These are phyloP conservation scores for Drosophila setosimentum DNA, from an alignment of 2,888 invertebrate genomes.

Conservation along the genomic window DNA sequence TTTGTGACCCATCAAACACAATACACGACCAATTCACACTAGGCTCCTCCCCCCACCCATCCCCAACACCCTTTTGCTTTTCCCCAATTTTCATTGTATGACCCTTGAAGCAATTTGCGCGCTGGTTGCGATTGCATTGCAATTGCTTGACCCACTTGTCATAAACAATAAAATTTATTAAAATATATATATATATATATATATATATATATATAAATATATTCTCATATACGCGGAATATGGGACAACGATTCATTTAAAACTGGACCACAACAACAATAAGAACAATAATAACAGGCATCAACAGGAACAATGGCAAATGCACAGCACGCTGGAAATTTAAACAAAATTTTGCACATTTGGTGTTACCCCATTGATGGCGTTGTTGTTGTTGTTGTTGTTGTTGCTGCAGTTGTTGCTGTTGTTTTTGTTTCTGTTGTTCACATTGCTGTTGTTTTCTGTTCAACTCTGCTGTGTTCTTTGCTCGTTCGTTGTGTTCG, in stretches of 20 bases:
- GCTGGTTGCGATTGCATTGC: conserved; percentile 60
- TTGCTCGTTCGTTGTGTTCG: conserved; percentile 18
- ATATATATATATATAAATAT: background rate
- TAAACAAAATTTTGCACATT: conserved; percentile 77
- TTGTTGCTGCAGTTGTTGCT: conserved; percentile 23
- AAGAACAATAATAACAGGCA: background rate
- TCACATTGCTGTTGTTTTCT: conserved; percentile 26
- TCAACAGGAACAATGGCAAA: conserved; percentile 41
- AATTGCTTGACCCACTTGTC: conserved; percentile 72
- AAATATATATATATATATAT: conserved; percentile 25
- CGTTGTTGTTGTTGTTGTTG: background rate
- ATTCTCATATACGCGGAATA: conserved; percentile 37
- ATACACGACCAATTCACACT: conserved; percentile 50
- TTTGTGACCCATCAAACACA: conserved; percentile 29
- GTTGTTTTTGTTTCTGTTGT: conserved; percentile 23
- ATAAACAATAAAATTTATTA: conserved; percentile 67
- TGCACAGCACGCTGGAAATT: conserved; percentile 55
- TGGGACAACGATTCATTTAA: conserved; percentile 49
- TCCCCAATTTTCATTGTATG: conserved; percentile 9
- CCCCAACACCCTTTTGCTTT: background rate
- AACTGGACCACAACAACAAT: conserved; percentile 18
- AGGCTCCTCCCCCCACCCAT: no score
- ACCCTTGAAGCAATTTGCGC: conserved; percentile 57
- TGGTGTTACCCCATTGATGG: conserved; percentile 49
- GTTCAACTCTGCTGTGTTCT: conserved; percentile 4